Evolutionary conservation across 2,113 vertebrate species (phyloP), one percentile per base, ranked within the genome.

Genomic region (Onychostoma macrolepis): DNA sequence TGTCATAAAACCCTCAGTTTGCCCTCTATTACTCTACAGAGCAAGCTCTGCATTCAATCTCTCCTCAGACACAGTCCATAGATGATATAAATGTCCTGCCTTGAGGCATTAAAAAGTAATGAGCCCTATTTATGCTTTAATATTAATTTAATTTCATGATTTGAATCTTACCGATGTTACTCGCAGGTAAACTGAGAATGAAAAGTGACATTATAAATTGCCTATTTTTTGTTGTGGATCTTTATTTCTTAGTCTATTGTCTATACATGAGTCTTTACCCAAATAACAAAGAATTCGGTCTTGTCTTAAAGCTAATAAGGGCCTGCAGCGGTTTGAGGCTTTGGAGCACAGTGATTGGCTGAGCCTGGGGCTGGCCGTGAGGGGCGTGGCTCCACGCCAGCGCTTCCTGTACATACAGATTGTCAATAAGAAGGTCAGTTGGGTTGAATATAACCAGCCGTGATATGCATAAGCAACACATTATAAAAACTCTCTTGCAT

Each of bases 291-390:
- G 38, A 2, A 7, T 11, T 85, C 33, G 88, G 19, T 61, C 10
- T 71, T 58, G 6, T 71, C 45, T 87, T 85, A 0, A 90, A 99
- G 98, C 95, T 95, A 96, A 97, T 91, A 99, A 99, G 91, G 97
- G 97, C 11, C 92, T 98, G 76, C 98, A 99, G 93, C 96, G 97
- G 77, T 99, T 99, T 0, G 98, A 99, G 89, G 96, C 97, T 85
- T 86, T 97, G 95, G 96, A 98, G 89, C 94, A 95, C 89, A 95
- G 92, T 80, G 97, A 88, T 84, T 95, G 93, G 69, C 91, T 92
- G 48, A 87, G 92, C 85, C 88, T 92, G 0, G 91, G 91, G 43
- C 92, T 93, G 76, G 82, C 90, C 0, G 91, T 94, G 79, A 92
- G 91, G 50, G 95, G 93, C 11, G 83, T 95, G 83, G 97, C 95